A percentile compares a stretch with the other conserved stretches of the same genome.
Evolutionary conservation across 2,113 vertebrate species (phyloP).

Genomic region (Morone chrysops): DNA sequence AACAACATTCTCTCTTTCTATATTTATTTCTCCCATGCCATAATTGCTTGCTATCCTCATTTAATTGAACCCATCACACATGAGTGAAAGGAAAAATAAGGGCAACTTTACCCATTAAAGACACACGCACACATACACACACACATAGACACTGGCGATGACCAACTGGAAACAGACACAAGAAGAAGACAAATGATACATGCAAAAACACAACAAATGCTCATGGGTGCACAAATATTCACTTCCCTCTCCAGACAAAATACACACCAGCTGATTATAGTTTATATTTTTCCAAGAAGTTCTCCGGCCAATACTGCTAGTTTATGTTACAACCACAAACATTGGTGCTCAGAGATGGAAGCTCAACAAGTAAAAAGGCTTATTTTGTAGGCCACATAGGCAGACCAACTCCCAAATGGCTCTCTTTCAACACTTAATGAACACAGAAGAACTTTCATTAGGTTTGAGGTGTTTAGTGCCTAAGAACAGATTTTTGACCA

Average conservation of each 20-base stretch:
- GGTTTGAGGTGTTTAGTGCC: not conserved
- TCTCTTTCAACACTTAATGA: not conserved
- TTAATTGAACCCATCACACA: constrained; percentile 26
- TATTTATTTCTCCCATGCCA: not conserved
- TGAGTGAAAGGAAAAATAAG: constrained; percentile 32
- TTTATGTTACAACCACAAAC: constrained; percentile 39
- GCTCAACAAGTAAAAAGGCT: not conserved
- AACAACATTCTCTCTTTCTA: not conserved
- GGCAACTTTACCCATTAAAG: constrained; percentile 12
- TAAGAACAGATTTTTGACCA: not conserved
- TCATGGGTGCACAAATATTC: constrained; percentile 30
- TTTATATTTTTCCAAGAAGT: constrained; percentile 39
- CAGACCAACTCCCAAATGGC: not conserved
- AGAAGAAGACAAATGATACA: not conserved
- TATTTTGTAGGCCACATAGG: not conserved
- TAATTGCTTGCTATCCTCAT: not conserved
- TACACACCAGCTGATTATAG: constrained; percentile 22
- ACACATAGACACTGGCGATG: not conserved
- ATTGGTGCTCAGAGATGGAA: constrained; percentile 5
- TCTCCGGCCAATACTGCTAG: constrained; percentile 2
- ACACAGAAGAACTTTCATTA: not conserved
- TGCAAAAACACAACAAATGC: constrained; percentile 31
- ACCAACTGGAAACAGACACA: not conserved
- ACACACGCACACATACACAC: not conserved
- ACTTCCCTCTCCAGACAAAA: constrained; percentile 22